Evolutionary conservation across 2,113 vertebrate genomes (phyloP), one percentile per base, ranked within the genome.

Genomic region (Phaetusa simplex): DNA sequence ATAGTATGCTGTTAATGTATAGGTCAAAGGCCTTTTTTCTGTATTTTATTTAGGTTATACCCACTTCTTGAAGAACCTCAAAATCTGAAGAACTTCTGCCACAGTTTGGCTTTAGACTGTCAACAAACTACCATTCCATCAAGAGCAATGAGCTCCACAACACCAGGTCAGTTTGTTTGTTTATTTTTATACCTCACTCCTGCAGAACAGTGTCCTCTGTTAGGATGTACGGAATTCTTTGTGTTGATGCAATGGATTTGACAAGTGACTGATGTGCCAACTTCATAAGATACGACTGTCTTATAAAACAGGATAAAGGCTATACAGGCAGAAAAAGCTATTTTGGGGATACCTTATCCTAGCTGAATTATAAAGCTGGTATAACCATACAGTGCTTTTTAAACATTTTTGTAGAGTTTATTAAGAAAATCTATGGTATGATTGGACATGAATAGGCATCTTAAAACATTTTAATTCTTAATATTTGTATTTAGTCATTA

Each of bases 111-210:
- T 84, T 66, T 58, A 56, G 27, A 8, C 16, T 38, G 21, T 92
- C 36, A 20, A 27, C 40, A 43, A 26, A 45, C 74, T 73, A 70
- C 90, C 74, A 90, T 92, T 90, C 50, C 69, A 30, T 90, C 92
- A 79, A 69, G 82, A 97, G 95, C 79, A 70, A 98, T 98, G 98
- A 98, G 97, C 96, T 98, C 98, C 21, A 98, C 98, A 85, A 97
- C 97, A 77, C 97, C 98, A 73, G 98, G 98, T 98, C 82, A 97
- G 98, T 98, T 80, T 83, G 43, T 19, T 77, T 50, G 14, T 50
- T 85, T 76, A 12, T 70, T 26, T 90, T 89, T 53, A 43, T 74
- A 81, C 50, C 29, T 91, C 55, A 49, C 14, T 43, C 6, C 6
- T 80, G 70, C 58, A 87, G 38, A 84, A 56, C 20, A 14, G 29